These are phyloP conservation scores for Phallusia fumigata DNA, from an alignment of 23 tunicate species.

Conservation along the genomic window DNA sequence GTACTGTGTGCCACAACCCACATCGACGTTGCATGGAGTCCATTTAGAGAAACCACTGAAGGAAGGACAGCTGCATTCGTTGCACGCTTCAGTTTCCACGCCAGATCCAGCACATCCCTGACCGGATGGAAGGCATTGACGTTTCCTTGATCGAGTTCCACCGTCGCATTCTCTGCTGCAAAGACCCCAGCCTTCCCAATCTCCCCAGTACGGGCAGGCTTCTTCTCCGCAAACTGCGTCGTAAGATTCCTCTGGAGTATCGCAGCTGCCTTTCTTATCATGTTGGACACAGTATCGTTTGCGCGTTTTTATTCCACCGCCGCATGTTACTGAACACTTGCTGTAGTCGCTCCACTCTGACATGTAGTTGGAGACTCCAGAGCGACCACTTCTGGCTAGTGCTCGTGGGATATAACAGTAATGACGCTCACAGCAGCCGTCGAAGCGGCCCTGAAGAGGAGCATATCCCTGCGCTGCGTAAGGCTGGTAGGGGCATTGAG, in stretches of 20 bases:
- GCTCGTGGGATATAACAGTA: slow-evolving; percentile 8
- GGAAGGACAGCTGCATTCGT: not conserved
- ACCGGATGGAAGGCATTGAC: not conserved
- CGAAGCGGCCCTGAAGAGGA: not conserved
- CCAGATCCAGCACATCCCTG: not conserved
- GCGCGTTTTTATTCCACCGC: not conserved
- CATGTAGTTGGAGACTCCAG: not conserved
- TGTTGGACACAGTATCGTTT: not conserved
- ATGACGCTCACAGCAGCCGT: slow-evolving; percentile 12
- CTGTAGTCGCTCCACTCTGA: not conserved
- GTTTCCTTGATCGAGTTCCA: not conserved
- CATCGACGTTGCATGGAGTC: not conserved
- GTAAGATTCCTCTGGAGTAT: not conserved
- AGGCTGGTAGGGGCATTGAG: not conserved
- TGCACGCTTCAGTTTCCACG: not conserved
- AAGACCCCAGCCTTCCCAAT: not conserved
- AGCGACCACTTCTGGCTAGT: not conserved
- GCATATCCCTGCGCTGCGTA: not conserved
- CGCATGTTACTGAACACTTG: not conserved
- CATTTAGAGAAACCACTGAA: not conserved
- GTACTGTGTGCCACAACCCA: not conserved
- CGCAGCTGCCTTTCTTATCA: not conserved
- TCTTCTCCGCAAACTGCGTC: not conserved
- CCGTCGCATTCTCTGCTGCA: not conserved
- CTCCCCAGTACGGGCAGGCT: slow-evolving; percentile 4